phyloP scores from a whole-genome alignment of 2,888 invertebrate genomes.

The Rhimphoctona megacephalus region DNA sequence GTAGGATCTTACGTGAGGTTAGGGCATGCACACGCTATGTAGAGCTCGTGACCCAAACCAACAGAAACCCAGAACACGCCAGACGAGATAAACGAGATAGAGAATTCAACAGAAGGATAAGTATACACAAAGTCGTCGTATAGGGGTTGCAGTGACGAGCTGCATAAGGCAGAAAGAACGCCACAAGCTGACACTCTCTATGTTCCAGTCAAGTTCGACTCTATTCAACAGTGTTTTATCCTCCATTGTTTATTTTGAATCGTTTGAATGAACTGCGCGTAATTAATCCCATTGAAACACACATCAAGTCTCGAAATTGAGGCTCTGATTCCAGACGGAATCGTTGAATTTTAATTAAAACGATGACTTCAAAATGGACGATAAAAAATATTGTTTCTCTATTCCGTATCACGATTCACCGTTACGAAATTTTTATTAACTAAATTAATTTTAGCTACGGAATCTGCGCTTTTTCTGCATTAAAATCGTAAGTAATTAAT shows the following conservation, averaged over 20 bases:
- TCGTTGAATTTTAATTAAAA: neutral
- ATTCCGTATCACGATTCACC: neutral
- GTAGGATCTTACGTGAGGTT: slow-evolving; percentile 42
- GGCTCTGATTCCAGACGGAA: neutral
- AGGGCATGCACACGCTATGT: neutral
- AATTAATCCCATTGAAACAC: neutral
- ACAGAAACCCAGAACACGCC: slow-evolving; percentile 16
- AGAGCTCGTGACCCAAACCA: slow-evolving; percentile 14
- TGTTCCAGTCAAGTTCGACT: slow-evolving; percentile 7
- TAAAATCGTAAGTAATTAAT: neutral
- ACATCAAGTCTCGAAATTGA: neutral
- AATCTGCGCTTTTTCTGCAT: neutral
- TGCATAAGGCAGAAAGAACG: slow-evolving; percentile 27
- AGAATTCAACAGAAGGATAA: slow-evolving; percentile 25
- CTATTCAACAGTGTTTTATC: neutral
- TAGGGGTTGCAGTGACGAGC: slow-evolving; percentile 38
- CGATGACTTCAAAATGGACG: neutral
- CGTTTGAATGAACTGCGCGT: neutral
- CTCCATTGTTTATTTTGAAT: neutral
- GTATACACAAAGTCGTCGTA: slow-evolving; percentile 1
- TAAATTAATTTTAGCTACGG: neutral
- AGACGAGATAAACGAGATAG: slow-evolving; percentile 60
- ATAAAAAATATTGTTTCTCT: neutral
- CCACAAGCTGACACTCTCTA: slow-evolving; percentile 35
- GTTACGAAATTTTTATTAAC: neutral